These are phyloP conservation scores for Cyclargus thomasi DNA, from an alignment of 1,140 invertebrate genomes.

Conservation along the genomic window DNA sequence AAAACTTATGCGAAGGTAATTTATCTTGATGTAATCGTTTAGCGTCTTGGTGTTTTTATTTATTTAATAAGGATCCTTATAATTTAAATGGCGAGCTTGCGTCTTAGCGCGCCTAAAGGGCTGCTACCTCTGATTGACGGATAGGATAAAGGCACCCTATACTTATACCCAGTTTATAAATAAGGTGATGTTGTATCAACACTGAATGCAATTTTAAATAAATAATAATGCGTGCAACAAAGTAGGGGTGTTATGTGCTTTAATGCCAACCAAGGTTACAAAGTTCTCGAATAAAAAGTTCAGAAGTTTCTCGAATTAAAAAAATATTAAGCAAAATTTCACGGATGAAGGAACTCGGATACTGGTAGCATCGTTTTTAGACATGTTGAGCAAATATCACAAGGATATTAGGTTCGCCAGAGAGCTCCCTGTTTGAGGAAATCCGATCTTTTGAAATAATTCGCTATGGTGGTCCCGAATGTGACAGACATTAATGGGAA, in stretches of 20 bases:
- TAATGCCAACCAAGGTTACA: background rate
- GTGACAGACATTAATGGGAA: background rate
- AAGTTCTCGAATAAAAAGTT: background rate
- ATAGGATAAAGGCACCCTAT: slow-evolving; percentile 18
- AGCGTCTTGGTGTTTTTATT: slow-evolving; percentile 10
- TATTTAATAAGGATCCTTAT: slow-evolving; percentile 12
- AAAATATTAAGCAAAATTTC: too few relatives aligned
- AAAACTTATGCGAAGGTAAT: background rate
- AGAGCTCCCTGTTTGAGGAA: too few relatives aligned
- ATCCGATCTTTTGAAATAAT: too few relatives aligned
- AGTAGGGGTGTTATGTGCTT: background rate
- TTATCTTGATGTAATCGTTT: slow-evolving; percentile 12
- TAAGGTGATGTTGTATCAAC: slow-evolving; percentile 16
- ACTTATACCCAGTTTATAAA: slow-evolving; percentile 27
- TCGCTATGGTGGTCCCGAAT: background rate
- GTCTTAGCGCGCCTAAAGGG: slow-evolving; percentile 12
- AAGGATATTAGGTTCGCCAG: too few relatives aligned
- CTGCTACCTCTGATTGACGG: slow-evolving; percentile 17
- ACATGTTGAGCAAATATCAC: too few relatives aligned
- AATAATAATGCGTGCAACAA: slow-evolving; percentile 4
- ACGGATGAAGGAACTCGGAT: too few relatives aligned
- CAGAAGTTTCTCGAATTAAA: too few relatives aligned
- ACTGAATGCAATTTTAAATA: slow-evolving; percentile 10
- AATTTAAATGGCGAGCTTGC: slow-evolving; percentile 4
- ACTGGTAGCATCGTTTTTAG: too few relatives aligned